Evolutionary conservation across 2,113 vertebrate species (phyloP), one percentile per base, ranked within the genome.

Genomic region (Melanocharis versteri): DNA sequence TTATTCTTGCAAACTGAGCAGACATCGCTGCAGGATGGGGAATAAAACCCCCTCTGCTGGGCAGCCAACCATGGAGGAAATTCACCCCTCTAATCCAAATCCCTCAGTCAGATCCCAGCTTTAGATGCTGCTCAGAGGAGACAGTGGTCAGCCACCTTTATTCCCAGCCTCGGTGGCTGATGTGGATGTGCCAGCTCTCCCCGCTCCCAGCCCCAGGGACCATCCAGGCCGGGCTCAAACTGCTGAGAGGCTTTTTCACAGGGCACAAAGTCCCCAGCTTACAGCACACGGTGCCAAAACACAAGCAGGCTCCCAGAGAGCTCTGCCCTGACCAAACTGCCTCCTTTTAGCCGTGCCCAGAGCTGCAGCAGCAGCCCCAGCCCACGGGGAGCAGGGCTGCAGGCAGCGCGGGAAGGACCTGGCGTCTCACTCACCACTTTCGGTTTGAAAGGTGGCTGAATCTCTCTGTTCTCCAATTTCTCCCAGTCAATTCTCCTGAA

Each of bases 401-500:
- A 31, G 6, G 5, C 6, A 5, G 9, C 1, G 6, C 60, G 42
- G 53, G 83, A 44, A 45, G 75, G 8, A 16, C 22, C 40, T 40
- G 58, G 48, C 81, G 21, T 2, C 13, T 62, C n/a, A 98, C 99
- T 99, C 97, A 99, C 99, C 98, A 99, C 98, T 99, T 99, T 99
- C 45, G 99, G 99, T 94, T 99, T 99, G 97, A 99, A 99, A 1
- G 99, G 99, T 3, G 99, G 99, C 95, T 99, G 99, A 93, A 99
- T 99, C 97, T 99, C 99, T 72, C 98, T 97, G 98, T 98, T 99
- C 85, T 98, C 98, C 96, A 99, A 98, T 44, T 99, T 99, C 1
- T 99, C 99, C 99, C 99, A 99, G 98, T 99, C 99, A 48, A 99
- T 99, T 81, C 99, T 99, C 95, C 99, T 98, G 98, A 99, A 99